phyloP scores from a whole-genome alignment of 1,140 invertebrate species.

The Cardiocondyla obscurior region DNA sequence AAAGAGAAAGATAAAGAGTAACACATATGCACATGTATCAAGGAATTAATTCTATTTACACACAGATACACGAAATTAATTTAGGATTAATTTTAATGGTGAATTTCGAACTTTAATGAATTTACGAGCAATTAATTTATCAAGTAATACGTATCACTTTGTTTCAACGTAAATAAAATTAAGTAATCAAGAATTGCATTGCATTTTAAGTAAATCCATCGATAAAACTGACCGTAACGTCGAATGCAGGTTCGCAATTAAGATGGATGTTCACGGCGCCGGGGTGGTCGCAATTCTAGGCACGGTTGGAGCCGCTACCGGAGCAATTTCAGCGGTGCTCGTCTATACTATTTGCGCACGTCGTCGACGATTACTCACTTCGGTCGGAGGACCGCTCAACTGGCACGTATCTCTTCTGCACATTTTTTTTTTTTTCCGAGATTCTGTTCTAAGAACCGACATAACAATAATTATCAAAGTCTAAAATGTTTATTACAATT shows the following conservation, averaged over 20 bases:
- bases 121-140: not conserved
- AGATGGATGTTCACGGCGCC: conserved; percentile 73
- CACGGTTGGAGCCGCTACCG: conserved; percentile 75
- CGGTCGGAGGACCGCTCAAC: conserved; percentile 72
- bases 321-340: conserved; percentile 74
- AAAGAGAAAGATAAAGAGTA: not conserved
- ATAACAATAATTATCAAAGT: not conserved
- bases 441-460: not conserved
- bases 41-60: not conserved
- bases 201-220: not conserved
- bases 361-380: conserved; percentile 65
- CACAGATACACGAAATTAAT: not conserved
- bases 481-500: not conserved
- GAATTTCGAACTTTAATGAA: not conserved
- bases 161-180: not conserved
- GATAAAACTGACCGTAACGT: not conserved
- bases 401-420: conserved; percentile 60
- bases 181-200: not conserved
- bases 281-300: conserved; percentile 74
- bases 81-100: not conserved
- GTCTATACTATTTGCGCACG: conserved; percentile 76
- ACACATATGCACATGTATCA: not conserved
- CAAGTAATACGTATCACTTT: not conserved
- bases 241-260: conserved; percentile 12
- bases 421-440: not conserved